Evolutionary conservation across 2,113 vertebrate species (phyloP), one percentile per base, ranked within the genome.

Genomic region (Rhynchomys soricoides): DNA sequence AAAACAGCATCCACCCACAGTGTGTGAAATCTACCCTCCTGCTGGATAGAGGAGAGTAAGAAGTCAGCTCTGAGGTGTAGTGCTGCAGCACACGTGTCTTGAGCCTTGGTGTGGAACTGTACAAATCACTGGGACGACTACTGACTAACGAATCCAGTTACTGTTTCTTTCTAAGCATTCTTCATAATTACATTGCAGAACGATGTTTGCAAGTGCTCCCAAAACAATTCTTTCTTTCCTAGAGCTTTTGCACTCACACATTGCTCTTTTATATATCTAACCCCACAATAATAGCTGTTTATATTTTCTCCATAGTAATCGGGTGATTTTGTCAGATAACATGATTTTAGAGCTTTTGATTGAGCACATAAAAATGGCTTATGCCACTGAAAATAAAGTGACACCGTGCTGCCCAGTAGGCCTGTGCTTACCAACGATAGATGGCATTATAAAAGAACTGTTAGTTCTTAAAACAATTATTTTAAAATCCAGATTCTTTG

Each of bases 281-380:
- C 31, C 86, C 81, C 88, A 91, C 6, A 40, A 19, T 86, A 59
- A 7, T 82, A 73, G 68, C 71, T 73, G 74, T 43, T 94, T 55
- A 91, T 70, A 90, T 17, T 83, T 95, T 78, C 31, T 62, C 52
- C 11, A n/a, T 77, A 68, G 70, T 1, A 57, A 45, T 55, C 85
- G 93, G 71, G 45, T 31, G 64, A 73, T 37, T 37, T 89, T 89
- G 5, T 93, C 45, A 94, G 55, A 59, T 64, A 59, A 71, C 59
- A 48, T 26, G 16, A 62, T 70, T 86, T 91, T 21, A 82, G 73
- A 66, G 94, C 4, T 45, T 95, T 78, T 78, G 57, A 83, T 93
- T 75, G 88, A 74, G 19, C 88, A 52, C 52, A 88, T 52, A 83
- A 19, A 16, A 79, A 43, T 70, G 37, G 3, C 48, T 24, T 81